Evolutionary conservation across 1,140 invertebrate genomes (phyloP).

Genomic region (Charaxes varanes): DNA sequence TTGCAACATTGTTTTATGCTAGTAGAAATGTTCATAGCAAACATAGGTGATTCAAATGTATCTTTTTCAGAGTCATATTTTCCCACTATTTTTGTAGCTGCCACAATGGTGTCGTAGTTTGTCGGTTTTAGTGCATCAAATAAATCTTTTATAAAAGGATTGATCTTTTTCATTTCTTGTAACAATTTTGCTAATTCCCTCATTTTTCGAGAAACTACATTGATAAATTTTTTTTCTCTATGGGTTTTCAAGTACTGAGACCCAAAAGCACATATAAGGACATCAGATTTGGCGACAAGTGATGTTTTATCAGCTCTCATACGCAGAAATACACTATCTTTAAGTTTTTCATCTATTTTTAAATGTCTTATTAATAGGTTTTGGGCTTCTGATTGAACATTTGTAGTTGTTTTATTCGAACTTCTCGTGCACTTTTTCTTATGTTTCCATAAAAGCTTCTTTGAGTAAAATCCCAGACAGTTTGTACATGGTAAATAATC

Average conservation of each 20-base stretch:
- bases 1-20: conserved; percentile 12
- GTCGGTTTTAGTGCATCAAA: conserved; percentile 27
- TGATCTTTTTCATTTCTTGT: conserved; percentile 29
- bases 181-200: conserved; percentile 31
- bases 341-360: conserved; percentile 25
- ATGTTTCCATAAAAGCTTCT: no score
- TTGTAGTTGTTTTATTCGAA: conserved; percentile 11
- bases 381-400: conserved; percentile 22
- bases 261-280: conserved; percentile 35
- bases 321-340: conserved; percentile 18
- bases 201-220: conserved; percentile 35
- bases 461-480: no score
- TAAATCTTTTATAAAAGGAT: conserved; percentile 22
- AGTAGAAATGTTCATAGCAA: conserved; percentile 18
- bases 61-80: conserved; percentile 21
- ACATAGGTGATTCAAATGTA: conserved; percentile 14
- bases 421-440: conserved; percentile 8
- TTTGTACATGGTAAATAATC: no score
- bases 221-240: conserved; percentile 31
- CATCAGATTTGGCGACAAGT: conserved; percentile 28
- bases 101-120: conserved; percentile 20
- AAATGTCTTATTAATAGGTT: conserved; percentile 18
- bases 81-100: conserved; percentile 21
- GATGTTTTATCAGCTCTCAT: conserved; percentile 21
- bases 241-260: conserved; percentile 36